Evolutionary conservation across 2,888 invertebrate species (phyloP).

Genomic region (Scaeva pyrastri): DNA sequence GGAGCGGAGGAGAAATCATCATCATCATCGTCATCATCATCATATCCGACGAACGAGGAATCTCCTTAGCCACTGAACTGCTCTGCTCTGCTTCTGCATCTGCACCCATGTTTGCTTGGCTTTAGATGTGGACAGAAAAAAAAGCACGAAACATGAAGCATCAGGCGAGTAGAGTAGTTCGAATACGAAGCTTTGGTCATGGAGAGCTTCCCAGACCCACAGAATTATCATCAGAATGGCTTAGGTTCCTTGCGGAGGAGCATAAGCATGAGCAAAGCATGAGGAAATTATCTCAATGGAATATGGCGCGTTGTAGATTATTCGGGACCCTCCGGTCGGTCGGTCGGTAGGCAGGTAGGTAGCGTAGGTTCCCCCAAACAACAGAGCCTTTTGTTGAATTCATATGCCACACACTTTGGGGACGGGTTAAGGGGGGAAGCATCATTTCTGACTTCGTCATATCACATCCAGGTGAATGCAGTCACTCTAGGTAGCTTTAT

Average conservation of each 20-base stretch:
- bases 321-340: slow-evolving; percentile 55
- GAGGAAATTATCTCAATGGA: slow-evolving; percentile 68
- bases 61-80: too few species aligned
- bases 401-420: slow-evolving; percentile 60
- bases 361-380: slow-evolving; percentile 54
- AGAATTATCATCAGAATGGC: slow-evolving; percentile 22
- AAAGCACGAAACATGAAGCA: background rate
- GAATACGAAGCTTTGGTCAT: slow-evolving; percentile 16
- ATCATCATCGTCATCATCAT: background rate
- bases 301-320: slow-evolving; percentile 61
- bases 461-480: slow-evolving; percentile 65
- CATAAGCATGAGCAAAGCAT: background rate
- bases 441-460: slow-evolving; percentile 65
- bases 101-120: slow-evolving; percentile 23
- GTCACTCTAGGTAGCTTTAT: too few species aligned
- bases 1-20: slow-evolving; percentile 60
- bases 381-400: slow-evolving; percentile 73
- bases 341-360: too few species aligned
- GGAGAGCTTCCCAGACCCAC: slow-evolving; percentile 13
- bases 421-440: background rate
- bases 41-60: slow-evolving; percentile 11
- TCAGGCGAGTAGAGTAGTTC: background rate
- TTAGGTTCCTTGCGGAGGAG: slow-evolving; percentile 24
- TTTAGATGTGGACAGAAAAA: slow-evolving; percentile 13
- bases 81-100: too few species aligned